phyloP scores from a whole-genome alignment of 2,888 invertebrate species.

The Colletes collaris region DNA sequence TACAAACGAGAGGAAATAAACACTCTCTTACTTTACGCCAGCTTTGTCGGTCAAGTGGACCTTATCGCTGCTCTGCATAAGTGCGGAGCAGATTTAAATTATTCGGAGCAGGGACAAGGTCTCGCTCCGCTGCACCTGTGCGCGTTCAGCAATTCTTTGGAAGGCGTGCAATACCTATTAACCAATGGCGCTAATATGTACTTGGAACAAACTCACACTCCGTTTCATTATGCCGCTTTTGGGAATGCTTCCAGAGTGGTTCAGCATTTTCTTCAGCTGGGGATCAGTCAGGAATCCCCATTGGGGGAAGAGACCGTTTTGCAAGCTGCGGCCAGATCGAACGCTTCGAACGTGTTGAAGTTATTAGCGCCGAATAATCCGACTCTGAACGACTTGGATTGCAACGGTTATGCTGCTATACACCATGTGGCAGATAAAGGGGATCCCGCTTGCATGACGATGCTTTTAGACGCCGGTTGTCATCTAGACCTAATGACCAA shows the following conservation, averaged over 20 bases:
- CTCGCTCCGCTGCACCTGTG: conserved; percentile 90
- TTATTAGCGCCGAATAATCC: conserved; percentile 90
- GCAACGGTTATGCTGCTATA: conserved; percentile 90
- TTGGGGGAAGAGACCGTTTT: conserved; percentile 90
- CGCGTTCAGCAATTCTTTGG: conserved; percentile 90
- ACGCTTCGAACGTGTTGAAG: conserved; percentile 91
- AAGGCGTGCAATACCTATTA: conserved; percentile 88
- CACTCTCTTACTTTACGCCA: conserved; percentile 89
- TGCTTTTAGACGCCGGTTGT: conserved; percentile 89
- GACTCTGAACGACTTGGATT: conserved; percentile 90
- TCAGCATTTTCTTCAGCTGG: conserved; percentile 89
- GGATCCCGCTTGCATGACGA: conserved; percentile 89
- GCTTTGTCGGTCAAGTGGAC: conserved; percentile 89
- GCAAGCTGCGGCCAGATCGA: conserved; percentile 94
- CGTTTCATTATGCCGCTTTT: conserved; percentile 95
- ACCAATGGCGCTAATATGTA: conserved; percentile 88
- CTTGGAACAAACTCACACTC: conserved; percentile 89
- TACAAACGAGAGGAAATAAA: conserved; percentile 89
- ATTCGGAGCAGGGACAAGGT: conserved; percentile 89
- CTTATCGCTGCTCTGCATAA: conserved; percentile 87
- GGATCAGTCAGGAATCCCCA: conserved; percentile 87
- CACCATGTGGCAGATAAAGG: conserved; percentile 93
- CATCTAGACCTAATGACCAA: conserved; percentile 89
- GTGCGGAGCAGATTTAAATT: conserved; percentile 89
- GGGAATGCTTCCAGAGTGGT: conserved; percentile 93